Conservation (phyloP, 2,113 vertebrate genomes). For the Anser brachyrhynchus region DNA sequence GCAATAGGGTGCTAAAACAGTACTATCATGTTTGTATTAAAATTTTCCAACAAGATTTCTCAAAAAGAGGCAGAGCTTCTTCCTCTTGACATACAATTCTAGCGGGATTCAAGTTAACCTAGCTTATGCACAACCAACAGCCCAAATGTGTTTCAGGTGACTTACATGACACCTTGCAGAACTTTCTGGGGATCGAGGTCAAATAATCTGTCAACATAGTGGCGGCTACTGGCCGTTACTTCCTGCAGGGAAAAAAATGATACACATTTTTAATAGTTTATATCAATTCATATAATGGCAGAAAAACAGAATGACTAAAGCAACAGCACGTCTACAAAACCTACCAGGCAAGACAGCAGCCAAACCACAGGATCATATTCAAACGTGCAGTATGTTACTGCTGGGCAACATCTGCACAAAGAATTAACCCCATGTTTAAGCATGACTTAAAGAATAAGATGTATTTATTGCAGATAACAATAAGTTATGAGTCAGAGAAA, state of each 20-base stretch:
- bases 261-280: neutral
- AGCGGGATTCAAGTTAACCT: neutral
- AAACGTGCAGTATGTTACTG: neutral
- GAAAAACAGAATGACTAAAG: constrained; percentile 32
- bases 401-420: neutral
- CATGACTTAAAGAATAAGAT: neutral
- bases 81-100: neutral
- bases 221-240: constrained; percentile 97
- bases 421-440: neutral
- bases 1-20: neutral
- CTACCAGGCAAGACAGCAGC: neutral
- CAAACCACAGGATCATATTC: neutral
- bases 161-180: constrained; percentile 99
- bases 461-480: neutral
- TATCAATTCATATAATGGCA: neutral
- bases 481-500: neutral
- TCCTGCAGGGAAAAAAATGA: constrained; percentile 80
- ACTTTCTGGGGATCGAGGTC: constrained; percentile 99
- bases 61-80: neutral
- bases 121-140: constrained; percentile 30
- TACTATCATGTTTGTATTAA: neutral
- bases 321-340: neutral
- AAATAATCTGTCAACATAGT: constrained; percentile 98
- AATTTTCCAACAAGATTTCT: neutral
- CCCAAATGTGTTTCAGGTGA: constrained; percentile 64